Evolutionary conservation across 2,797 vertebrate species (phyloP).

Genomic region (Pipistrellus pipistrellus): DNA sequence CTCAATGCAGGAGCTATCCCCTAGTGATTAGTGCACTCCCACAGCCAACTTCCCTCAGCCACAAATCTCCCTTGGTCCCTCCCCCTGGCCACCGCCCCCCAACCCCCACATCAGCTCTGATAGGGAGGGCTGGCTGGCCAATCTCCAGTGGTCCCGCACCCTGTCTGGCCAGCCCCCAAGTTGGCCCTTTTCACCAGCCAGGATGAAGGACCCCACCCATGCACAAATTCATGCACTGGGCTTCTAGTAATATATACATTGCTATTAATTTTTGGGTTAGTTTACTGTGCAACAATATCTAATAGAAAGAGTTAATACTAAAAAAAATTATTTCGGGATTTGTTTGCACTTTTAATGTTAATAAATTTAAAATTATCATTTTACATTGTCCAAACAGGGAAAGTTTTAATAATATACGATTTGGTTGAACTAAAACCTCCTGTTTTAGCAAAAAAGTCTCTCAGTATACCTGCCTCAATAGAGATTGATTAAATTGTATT

Average conservation of each 20-base stretch:
- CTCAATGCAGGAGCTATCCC: no score
- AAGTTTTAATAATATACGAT: constrained; percentile 1
- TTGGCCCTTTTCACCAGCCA: no score
- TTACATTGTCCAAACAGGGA: background rate
- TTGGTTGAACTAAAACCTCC: background rate
- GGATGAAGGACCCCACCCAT: no score
- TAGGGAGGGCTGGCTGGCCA: no score
- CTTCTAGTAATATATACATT: background rate
- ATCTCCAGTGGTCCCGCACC: no score
- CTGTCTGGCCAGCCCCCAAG: no score
- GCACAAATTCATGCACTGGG: no score
- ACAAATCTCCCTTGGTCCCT: no score
- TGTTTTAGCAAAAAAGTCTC: background rate
- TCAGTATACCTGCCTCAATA: background rate
- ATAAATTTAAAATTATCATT: constrained; percentile 15
- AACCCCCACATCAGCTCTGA: no score
- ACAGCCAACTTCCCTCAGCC: no score
- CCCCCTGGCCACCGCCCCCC: no score
- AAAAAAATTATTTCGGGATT: background rate
- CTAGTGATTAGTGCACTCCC: no score
- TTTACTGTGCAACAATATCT: background rate
- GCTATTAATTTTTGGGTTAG: background rate
- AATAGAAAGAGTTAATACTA: background rate
- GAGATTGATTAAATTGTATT: background rate
- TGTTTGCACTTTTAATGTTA: background rate